phyloP scores from a whole-genome alignment of 1,140 invertebrate species.

The Pantala flavescens region DNA sequence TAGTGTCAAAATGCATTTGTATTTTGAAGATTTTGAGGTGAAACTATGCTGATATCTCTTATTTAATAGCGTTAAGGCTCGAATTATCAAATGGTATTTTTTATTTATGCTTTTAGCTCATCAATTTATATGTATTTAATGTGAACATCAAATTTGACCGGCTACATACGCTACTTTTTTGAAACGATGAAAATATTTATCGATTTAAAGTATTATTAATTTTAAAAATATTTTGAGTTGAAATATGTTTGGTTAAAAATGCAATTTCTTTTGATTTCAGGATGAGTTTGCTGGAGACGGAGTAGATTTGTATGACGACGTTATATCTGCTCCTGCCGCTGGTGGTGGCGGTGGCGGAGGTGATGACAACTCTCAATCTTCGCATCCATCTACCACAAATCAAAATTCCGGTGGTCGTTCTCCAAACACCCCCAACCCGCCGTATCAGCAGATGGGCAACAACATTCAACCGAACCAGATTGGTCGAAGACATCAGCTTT shows the following conservation, averaged over 20 bases:
- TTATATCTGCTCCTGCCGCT: slow-evolving; percentile 64
- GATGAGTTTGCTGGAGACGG: slow-evolving; percentile 76
- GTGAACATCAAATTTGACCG: too few species aligned
- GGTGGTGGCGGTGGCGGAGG: slow-evolving; percentile 31
- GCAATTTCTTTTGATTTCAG: slow-evolving; percentile 36
- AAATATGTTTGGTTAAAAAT: too few species aligned
- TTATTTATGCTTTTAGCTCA: too few species aligned
- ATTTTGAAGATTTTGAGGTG: too few species aligned
- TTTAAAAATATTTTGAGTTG: too few species aligned
- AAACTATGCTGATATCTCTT: too few species aligned
- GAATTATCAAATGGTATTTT: too few species aligned
- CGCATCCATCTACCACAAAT: slow-evolving; percentile 27
- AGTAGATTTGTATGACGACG: slow-evolving; percentile 94
- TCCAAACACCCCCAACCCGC: slow-evolving; percentile 48
- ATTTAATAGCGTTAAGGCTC: too few species aligned
- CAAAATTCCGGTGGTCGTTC: slow-evolving; percentile 21
- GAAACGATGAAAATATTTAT: background rate
- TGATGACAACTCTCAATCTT: slow-evolving; percentile 30
- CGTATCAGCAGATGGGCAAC: slow-evolving; percentile 51
- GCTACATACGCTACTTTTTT: background rate
- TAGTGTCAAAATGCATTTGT: too few species aligned
- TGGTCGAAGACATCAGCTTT: slow-evolving; percentile 74
- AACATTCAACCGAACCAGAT: slow-evolving; percentile 59
- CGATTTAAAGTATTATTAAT: too few species aligned
- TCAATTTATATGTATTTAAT: too few species aligned